These are phyloP conservation scores for Sinocyclocheilus grahami DNA, from an alignment of 2,113 vertebrate genomes.

Conservation along the genomic window DNA sequence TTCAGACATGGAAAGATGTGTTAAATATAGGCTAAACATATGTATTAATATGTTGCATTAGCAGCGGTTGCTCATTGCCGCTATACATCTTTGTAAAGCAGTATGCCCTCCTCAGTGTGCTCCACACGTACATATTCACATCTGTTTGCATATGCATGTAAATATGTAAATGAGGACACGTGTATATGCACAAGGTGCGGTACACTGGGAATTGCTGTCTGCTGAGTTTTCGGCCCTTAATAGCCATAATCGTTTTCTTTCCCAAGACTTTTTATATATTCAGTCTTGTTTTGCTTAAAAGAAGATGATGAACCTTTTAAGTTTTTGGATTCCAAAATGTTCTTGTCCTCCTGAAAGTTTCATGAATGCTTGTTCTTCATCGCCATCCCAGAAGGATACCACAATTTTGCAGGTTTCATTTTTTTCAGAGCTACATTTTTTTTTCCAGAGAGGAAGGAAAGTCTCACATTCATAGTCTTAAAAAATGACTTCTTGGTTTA, in stretches of 20 bases:
- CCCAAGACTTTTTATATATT: conserved; percentile 56
- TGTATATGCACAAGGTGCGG: not conserved
- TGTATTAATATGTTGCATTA: conserved; percentile 10
- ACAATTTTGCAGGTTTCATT: no score
- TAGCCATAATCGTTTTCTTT: conserved; percentile 24
- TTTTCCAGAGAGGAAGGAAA: not conserved
- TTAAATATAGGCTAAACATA: not conserved
- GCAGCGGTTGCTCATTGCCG: not conserved
- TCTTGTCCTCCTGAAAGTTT: conserved; percentile 48
- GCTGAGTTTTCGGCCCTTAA: conserved; percentile 4
- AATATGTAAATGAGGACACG: conserved; percentile 60
- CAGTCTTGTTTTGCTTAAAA: conserved; percentile 59
- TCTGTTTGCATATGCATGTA: conserved; percentile 71
- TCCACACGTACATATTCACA: conserved; percentile 60
- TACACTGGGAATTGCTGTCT: not conserved
- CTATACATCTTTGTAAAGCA: conserved; percentile 48
- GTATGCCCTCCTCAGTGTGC: conserved; percentile 53
- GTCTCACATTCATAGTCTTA: not conserved
- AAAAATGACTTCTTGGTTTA: not conserved
- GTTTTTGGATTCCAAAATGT: conserved; percentile 55
- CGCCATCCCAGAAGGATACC: conserved; percentile 49
- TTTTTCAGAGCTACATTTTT: no score
- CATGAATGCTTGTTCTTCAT: conserved; percentile 55
- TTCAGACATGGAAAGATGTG: not conserved
- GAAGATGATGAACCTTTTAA: conserved; percentile 60